A percentile compares a stretch with the other conserved stretches of the same genome.
phyloP scores from a whole-genome alignment of 2,888 invertebrate genomes.

The Tetramorium bicarinatum region DNA sequence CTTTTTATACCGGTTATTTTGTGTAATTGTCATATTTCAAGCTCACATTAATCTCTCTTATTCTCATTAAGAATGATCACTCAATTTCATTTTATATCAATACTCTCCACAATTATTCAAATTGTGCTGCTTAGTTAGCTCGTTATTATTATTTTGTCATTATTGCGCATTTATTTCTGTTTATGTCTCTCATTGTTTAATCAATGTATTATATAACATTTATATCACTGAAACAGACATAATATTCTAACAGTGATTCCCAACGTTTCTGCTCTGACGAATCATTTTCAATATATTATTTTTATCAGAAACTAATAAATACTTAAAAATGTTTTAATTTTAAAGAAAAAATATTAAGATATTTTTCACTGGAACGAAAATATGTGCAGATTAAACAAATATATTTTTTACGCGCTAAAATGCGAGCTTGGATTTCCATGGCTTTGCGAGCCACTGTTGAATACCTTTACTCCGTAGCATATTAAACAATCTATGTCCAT shows the following conservation, averaged over 20 bases:
- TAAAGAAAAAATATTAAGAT: background rate
- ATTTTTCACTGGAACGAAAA: background rate
- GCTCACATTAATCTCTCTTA: slow-evolving; percentile 42
- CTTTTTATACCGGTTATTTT: background rate
- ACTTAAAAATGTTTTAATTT: background rate
- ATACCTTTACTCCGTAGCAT: background rate
- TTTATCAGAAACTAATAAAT: background rate
- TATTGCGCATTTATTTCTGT: slow-evolving; percentile 37
- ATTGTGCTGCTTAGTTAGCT: slow-evolving; percentile 44
- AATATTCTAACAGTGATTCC: slow-evolving; percentile 15
- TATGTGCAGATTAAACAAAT: background rate
- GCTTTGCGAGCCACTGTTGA: background rate
- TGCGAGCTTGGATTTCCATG: too few species aligned
- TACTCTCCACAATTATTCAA: slow-evolving; percentile 23
- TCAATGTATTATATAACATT: slow-evolving; percentile 18
- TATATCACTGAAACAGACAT: background rate
- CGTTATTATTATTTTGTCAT: slow-evolving; percentile 45
- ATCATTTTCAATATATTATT: background rate
- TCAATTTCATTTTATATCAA: slow-evolving; percentile 27
- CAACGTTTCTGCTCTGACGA: background rate
- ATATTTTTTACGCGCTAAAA: background rate
- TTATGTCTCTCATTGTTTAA: slow-evolving; percentile 28
- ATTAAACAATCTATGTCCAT: slow-evolving; percentile 26
- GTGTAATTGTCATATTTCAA: slow-evolving; percentile 28
- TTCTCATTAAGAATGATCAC: slow-evolving; percentile 30